These are phyloP conservation scores for Nephila pilipes DNA, from an alignment of 1,140 invertebrate genomes.

Conservation along the genomic window DNA sequence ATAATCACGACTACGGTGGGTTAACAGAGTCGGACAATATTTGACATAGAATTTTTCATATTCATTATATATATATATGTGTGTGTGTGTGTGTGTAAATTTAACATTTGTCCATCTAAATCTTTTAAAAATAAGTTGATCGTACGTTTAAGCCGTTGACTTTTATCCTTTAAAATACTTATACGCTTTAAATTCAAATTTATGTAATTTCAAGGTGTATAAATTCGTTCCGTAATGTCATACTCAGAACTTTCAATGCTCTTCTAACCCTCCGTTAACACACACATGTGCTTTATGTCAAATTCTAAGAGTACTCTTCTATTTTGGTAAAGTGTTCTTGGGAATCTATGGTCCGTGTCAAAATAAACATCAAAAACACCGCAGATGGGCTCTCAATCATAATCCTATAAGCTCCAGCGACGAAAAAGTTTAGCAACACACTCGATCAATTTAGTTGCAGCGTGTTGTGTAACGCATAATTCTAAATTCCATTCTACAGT, in stretches of 20 bases:
- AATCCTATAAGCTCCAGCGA: not conserved
- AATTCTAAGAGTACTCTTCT: slow-evolving; percentile 16
- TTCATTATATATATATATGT: too few species aligned
- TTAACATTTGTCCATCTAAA: too few species aligned
- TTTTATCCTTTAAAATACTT: too few species aligned
- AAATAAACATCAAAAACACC: not conserved
- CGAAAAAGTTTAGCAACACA: not conserved
- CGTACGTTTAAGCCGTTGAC: too few species aligned
- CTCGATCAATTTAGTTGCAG: not conserved
- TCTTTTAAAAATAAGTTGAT: too few species aligned
- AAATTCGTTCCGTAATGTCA: not conserved
- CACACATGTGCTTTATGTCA: not conserved
- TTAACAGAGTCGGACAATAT: too few species aligned
- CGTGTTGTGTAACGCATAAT: not conserved
- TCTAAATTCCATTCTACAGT: too few species aligned
- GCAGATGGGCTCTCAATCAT: slow-evolving; percentile 13
- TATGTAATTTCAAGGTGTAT: too few species aligned
- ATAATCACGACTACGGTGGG: too few species aligned
- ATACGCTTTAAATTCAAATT: too few species aligned
- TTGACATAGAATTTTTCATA: too few species aligned
- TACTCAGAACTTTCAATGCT: not conserved
- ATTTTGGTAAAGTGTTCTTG: slow-evolving; percentile 3
- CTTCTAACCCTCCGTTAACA: not conserved
- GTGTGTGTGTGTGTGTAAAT: too few species aligned
- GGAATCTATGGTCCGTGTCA: not conserved